Percentiles rank a stretch among this genome's conserved stretches.
phyloP scores from a whole-genome alignment of 2,888 invertebrate species.

The Junonia oenone region DNA sequence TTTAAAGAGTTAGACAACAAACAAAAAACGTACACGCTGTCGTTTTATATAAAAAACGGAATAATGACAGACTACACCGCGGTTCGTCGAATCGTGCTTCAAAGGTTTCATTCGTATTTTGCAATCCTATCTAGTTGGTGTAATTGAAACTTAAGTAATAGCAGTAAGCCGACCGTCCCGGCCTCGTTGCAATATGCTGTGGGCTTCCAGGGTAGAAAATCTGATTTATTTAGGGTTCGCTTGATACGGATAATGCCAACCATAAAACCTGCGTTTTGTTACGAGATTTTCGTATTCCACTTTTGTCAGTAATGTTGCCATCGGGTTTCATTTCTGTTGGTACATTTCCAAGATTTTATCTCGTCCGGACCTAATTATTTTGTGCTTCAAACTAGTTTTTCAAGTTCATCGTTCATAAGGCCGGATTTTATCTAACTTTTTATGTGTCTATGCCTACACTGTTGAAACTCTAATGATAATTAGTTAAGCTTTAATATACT shows the following conservation, averaged over 20 bases:
- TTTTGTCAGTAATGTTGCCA: neutral
- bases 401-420: slow-evolving; percentile 15
- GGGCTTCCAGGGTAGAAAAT: slow-evolving; percentile 2
- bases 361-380: slow-evolving; percentile 9
- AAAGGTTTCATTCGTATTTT: slow-evolving; percentile 26
- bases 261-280: neutral
- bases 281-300: neutral
- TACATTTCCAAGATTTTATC: slow-evolving; percentile 9
- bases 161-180: slow-evolving; percentile 22
- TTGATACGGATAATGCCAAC: neutral
- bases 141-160: slow-evolving; percentile 28
- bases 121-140: slow-evolving; percentile 26
- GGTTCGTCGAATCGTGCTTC: slow-evolving; percentile 20
- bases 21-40: neutral
- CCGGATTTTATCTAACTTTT: slow-evolving; percentile 18
- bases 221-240: neutral
- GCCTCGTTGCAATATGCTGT: slow-evolving; percentile 6
- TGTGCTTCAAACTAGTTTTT: slow-evolving; percentile 8
- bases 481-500: neutral
- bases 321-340: neutral
- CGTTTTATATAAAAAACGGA: slow-evolving; percentile 8
- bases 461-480: neutral
- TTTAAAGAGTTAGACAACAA: neutral
- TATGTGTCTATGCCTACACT: slow-evolving; percentile 10
- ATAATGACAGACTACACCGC: slow-evolving; percentile 14